These are phyloP conservation scores for Sciurus vulgaris DNA, from an alignment of 2,797 vertebrate species.

Conservation along the genomic window DNA sequence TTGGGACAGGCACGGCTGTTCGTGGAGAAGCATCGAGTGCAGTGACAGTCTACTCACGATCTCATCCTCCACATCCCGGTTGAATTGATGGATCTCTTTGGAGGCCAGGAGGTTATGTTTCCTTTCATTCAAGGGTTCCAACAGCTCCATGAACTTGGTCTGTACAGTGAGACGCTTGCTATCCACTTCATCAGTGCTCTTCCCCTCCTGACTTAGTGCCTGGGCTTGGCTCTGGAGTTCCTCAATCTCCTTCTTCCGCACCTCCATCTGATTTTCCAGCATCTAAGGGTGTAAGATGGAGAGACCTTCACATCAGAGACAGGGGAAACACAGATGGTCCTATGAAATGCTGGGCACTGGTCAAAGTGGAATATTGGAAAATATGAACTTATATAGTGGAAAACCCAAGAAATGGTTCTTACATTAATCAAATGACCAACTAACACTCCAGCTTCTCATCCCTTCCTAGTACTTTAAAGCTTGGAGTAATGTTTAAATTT, in stretches of 20 bases:
- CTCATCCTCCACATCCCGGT: slow-evolving; percentile 96
- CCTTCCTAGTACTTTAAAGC: slow-evolving; percentile 19
- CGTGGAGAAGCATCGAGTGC: background rate
- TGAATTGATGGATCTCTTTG: slow-evolving; percentile 97
- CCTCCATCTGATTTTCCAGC: slow-evolving; percentile 97
- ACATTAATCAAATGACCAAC: background rate
- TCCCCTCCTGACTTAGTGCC: slow-evolving; percentile 94
- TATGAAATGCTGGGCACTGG: accelerated
- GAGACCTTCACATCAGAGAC: slow-evolving; percentile 55
- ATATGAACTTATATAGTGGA: background rate
- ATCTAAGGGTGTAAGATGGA: slow-evolving; percentile 88
- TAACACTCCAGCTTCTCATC: background rate
- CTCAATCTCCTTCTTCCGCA: slow-evolving; percentile 95
- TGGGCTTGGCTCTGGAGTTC: slow-evolving; percentile 94
- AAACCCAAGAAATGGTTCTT: background rate
- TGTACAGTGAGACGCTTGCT: slow-evolving; percentile 93
- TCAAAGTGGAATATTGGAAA: slow-evolving; percentile 2
- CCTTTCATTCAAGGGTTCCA: slow-evolving; percentile 92
- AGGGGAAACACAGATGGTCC: accelerated
- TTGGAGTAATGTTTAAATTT: background rate
- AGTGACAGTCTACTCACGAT: slow-evolving; percentile 91
- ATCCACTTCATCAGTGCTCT: slow-evolving; percentile 96
- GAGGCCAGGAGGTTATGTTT: slow-evolving; percentile 94
- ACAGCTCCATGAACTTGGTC: slow-evolving; percentile 92
- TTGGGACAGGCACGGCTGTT: accelerated